phyloP scores from a whole-genome alignment of 2,797 vertebrate species.

The Melanotaenia pygmaea region DNA sequence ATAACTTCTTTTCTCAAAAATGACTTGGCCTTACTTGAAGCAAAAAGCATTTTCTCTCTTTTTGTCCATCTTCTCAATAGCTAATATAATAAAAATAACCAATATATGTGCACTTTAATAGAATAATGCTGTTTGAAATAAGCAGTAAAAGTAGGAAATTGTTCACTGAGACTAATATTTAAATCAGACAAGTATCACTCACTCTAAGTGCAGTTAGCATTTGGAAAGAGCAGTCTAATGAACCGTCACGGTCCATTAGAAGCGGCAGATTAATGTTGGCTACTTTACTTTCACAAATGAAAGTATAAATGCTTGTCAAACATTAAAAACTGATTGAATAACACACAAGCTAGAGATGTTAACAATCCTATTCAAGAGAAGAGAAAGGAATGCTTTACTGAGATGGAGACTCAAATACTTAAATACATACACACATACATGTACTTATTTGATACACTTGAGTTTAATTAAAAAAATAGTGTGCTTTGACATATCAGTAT shows the following conservation, averaged over 20 bases:
- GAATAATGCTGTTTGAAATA: not conserved
- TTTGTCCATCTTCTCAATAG: not conserved
- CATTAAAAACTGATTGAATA: slow-evolving; percentile 23
- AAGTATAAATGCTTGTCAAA: slow-evolving; percentile 28
- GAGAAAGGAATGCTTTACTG: slow-evolving; percentile 1
- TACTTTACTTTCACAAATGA: slow-evolving; percentile 38
- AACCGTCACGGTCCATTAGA: slow-evolving; percentile 52
- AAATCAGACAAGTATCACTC: slow-evolving; percentile 23
- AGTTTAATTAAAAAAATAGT: too few species aligned
- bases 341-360: slow-evolving; percentile 7
- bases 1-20: not conserved
- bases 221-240: slow-evolving; percentile 25
- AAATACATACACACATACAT: too few species aligned
- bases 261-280: slow-evolving; percentile 40
- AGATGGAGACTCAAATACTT: too few species aligned
- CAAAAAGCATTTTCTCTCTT: not conserved
- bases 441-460: too few species aligned
- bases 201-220: slow-evolving; percentile 36
- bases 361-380: slow-evolving; percentile 21
- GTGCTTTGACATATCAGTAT: too few species aligned
- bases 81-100: not conserved
- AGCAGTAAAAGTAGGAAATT: not conserved
- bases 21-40: not conserved
- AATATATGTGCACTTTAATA: slow-evolving; percentile 8
- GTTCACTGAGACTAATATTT: slow-evolving; percentile 23